These are phyloP conservation scores for Nannobrachium achirus DNA, from an alignment of 2,113 vertebrate species.

Conservation along the genomic window DNA sequence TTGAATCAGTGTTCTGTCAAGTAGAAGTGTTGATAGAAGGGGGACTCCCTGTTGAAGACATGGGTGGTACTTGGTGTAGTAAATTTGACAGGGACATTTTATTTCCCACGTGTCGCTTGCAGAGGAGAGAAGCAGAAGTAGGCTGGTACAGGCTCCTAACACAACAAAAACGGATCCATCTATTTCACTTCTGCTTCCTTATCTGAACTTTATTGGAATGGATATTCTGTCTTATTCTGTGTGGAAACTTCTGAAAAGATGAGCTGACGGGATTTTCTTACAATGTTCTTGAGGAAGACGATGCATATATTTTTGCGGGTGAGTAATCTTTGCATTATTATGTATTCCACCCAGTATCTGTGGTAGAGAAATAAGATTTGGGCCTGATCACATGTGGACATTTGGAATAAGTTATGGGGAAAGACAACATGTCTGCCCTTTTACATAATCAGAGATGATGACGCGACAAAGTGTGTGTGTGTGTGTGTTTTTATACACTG, in stretches of 20 bases:
- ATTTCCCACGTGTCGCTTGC: background rate
- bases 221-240: background rate
- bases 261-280: slow-evolving; percentile 20
- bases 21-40: too few species aligned
- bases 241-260: background rate
- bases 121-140: slow-evolving; percentile 52
- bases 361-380: background rate
- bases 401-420: too few species aligned
- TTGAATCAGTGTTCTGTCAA: too few species aligned
- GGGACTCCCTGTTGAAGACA: too few species aligned
- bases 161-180: too few species aligned
- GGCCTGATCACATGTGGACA: too few species aligned
- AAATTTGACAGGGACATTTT: background rate
- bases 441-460: too few species aligned
- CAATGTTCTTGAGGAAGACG: slow-evolving; percentile 27
- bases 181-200: slow-evolving; percentile 58
- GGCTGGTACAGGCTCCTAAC: too few species aligned
- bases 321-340: slow-evolving; percentile 39
- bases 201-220: background rate
- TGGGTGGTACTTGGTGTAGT: too few species aligned
- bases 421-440: too few species aligned
- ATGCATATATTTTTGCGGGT: slow-evolving; percentile 35
- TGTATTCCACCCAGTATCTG: background rate
- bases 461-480: too few species aligned
- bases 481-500: too few species aligned